Evolutionary conservation across 2,113 vertebrate species (phyloP), one percentile per base, ranked within the genome.

Genomic region (Dromas ardeola): DNA sequence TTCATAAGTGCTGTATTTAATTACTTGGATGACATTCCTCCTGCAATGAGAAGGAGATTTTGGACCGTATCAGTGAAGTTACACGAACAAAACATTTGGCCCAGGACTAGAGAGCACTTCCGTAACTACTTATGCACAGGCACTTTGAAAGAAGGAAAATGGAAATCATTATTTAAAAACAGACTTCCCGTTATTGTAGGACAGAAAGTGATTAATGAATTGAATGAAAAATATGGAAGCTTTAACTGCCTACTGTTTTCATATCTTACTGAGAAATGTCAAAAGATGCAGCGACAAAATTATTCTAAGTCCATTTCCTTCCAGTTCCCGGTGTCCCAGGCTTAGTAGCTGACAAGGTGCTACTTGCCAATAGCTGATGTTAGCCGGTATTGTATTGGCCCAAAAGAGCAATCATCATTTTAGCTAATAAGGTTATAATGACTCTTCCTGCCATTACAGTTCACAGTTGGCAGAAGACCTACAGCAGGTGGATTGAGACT

Each of bases 401-500:
- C 79, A 53, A 84, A 94, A 95, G 83, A 84, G 88, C 8, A 23
- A 71, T 59, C 70, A 81, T 67, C 36, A 49, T 96, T 97, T 95
- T 93, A 93, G 69, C 55, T 96, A 77, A 95, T 90, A 62, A 94
- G 63, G 49, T 96, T 95, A 55, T 97, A 97, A 96, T 95, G 86
- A 94, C 85, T 80, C 61, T 96, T 94, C 58, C 73, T 96, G 80
- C 70, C 85, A 94, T 92, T 91, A 86, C n/a, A 59, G 73, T 78
- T 94, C 67, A 52, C 49, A 71, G 55, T 70, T 97, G 94, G 93
- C 92, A 93, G 85, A 92, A 94, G 63, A 87, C 82, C 69, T 79
- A 36, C 38, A 93, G 56, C 72, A 95, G 61, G 15, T 92, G 74
- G 32, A 81, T 50, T 53, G 66, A 96, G 93, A 84, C 56, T 90